These are phyloP conservation scores for Aproaerema taeniolella DNA, from an alignment of 2,888 invertebrate species.

Conservation along the genomic window DNA sequence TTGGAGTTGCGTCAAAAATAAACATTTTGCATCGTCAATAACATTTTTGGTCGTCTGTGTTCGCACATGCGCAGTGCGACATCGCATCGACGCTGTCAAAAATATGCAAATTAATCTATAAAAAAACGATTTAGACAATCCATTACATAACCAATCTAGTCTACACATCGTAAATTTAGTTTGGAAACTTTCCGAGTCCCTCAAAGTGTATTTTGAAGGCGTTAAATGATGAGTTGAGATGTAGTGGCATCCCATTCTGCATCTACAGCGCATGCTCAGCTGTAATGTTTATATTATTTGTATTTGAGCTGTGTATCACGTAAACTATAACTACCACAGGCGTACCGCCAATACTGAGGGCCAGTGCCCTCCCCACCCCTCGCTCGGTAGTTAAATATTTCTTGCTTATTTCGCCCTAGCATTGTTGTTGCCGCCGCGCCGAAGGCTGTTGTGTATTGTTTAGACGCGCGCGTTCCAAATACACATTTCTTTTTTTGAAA, in stretches of 20 bases:
- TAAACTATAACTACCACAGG: constrained; percentile 79
- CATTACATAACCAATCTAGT: constrained; percentile 46
- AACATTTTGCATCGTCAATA: constrained; percentile 76
- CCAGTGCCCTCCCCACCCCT: constrained; percentile 68
- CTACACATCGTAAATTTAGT: constrained; percentile 31
- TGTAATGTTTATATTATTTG: constrained; percentile 79
- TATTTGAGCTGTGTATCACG: constrained; percentile 79
- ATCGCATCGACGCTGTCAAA: constrained; percentile 51
- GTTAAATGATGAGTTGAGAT: constrained; percentile 12
- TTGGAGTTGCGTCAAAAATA: constrained; percentile 58
- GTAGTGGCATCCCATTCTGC: constrained; percentile 57
- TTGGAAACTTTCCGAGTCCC: constrained; percentile 5
- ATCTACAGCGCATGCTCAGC: constrained; percentile 66
- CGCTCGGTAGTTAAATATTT: constrained; percentile 76
- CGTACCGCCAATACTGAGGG: constrained; percentile 76
- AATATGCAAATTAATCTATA: constrained; percentile 75
- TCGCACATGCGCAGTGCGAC: constrained; percentile 56
- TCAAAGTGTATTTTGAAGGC: constrained; percentile 1
- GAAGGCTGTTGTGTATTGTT: constrained; percentile 75
- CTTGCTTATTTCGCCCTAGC: constrained; percentile 78
- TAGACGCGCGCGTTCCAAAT: constrained; percentile 57
- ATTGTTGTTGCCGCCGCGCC: constrained; percentile 75
- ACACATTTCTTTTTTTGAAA: constrained; percentile 52
- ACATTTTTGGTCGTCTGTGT: constrained; percentile 41
- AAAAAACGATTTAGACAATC: constrained; percentile 55